Percentiles rank a stretch among this genome's conserved stretches.
These are phyloP conservation scores for Poecilia latipinna DNA, from an alignment of 2,113 vertebrate species.

Conservation along the genomic window DNA sequence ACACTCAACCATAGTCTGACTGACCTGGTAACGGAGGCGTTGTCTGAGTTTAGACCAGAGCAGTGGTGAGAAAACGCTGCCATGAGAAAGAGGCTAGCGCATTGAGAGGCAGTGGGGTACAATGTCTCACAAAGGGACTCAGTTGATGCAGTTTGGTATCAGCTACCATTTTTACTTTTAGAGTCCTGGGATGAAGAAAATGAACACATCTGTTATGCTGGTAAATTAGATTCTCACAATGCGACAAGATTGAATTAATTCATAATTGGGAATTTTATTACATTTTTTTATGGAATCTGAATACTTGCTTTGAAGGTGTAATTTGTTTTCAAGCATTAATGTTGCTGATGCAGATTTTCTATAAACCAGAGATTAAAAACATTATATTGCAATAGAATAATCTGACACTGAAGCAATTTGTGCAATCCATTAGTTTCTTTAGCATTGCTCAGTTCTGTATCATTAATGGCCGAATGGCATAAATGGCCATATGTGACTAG, in stretches of 20 bases:
- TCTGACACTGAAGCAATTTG: no score
- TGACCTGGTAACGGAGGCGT: constrained; percentile 60
- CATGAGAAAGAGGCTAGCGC: constrained; percentile 51
- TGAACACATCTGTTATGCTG: neutral
- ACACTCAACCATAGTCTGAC: constrained; percentile 57
- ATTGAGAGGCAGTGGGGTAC: constrained; percentile 48
- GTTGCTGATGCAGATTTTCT: neutral
- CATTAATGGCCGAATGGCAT: no score
- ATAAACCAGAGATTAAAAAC: neutral
- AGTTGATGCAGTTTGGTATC: neutral
- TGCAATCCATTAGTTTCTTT: no score
- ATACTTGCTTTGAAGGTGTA: neutral
- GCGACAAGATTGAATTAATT: no score
- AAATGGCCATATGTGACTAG: no score
- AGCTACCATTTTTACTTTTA: constrained; percentile 13
- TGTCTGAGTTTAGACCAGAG: constrained; percentile 41
- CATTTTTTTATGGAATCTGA: neutral
- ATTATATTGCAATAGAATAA: no score
- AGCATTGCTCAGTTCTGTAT: no score
- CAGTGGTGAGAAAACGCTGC: constrained; percentile 62
- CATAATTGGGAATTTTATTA: no score
- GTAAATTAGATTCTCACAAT: neutral
- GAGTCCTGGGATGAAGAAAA: constrained; percentile 21
- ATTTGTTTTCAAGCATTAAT: neutral
- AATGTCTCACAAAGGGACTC: constrained; percentile 30